Percentiles rank a stretch among this genome's conserved stretches.
These are phyloP conservation scores for Tetraneura akinire DNA, from an alignment of 1,140 invertebrate genomes.

Conservation along the genomic window DNA sequence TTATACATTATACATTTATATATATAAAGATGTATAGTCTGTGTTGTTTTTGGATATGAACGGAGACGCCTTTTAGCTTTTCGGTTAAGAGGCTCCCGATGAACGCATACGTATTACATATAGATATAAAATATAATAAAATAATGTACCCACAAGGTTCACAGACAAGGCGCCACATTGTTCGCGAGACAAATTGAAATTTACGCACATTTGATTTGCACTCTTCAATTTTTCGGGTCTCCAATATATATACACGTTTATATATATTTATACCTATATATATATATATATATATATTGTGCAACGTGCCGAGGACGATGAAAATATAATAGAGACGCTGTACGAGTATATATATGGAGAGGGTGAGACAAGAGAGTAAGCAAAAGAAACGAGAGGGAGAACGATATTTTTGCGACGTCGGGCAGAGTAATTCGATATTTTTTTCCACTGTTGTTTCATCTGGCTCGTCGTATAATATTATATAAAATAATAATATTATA, in stretches of 20 bases:
- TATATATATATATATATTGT: background rate
- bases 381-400: background rate
- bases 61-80: constrained; percentile 48
- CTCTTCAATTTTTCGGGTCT: background rate
- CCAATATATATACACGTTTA: background rate
- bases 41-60: constrained; percentile 42
- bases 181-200: constrained; percentile 47
- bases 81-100: constrained; percentile 40
- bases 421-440: constrained; percentile 47
- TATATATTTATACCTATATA: too few species aligned
- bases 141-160: background rate
- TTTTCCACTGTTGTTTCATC: constrained; percentile 47
- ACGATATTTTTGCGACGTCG: constrained; percentile 15
- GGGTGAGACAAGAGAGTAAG: background rate
- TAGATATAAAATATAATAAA: too few species aligned
- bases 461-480: constrained; percentile 13
- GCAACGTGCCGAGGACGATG: background rate
- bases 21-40: constrained; percentile 21
- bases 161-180: constrained; percentile 47
- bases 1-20: too few species aligned
- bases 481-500: background rate
- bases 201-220: constrained; percentile 42
- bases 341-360: background rate
- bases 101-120: background rate
- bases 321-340: background rate